Percentiles rank a stretch among this genome's conserved stretches.
These are phyloP conservation scores for Dryobota labecula DNA, from an alignment of 2,888 invertebrate genomes.

Conservation along the genomic window DNA sequence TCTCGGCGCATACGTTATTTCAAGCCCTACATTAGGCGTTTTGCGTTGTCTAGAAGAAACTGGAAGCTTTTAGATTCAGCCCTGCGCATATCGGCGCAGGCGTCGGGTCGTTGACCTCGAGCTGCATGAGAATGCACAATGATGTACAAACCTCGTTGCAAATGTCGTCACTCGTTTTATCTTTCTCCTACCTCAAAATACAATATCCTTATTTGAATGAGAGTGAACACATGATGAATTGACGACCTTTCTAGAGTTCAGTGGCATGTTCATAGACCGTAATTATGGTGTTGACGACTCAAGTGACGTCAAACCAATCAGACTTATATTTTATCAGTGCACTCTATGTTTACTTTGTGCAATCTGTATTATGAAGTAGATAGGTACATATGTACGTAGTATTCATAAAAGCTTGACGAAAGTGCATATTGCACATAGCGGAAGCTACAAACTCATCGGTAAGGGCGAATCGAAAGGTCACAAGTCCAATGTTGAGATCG, in stretches of 20 bases:
- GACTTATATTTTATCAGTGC: slow-evolving; percentile 19
- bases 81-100: slow-evolving; percentile 46
- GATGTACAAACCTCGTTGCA: slow-evolving; percentile 75
- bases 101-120: slow-evolving; percentile 67
- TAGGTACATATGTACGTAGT: not conserved
- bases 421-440: slow-evolving; percentile 35
- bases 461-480: slow-evolving; percentile 37
- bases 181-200: slow-evolving; percentile 59
- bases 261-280: not conserved
- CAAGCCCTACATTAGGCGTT: slow-evolving; percentile 46
- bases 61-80: slow-evolving; percentile 55
- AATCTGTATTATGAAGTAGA: slow-evolving; percentile 20
- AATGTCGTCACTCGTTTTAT: slow-evolving; percentile 73
- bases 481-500: not conserved
- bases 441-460: not conserved
- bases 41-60: slow-evolving; percentile 44
- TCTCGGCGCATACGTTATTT: slow-evolving; percentile 34
- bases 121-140: slow-evolving; percentile 81
- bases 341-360: slow-evolving; percentile 8
- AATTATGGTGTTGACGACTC: slow-evolving; percentile 8
- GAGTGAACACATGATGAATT: not conserved
- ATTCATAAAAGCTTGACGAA: slow-evolving; percentile 30
- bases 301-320: slow-evolving; percentile 28
- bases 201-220: slow-evolving; percentile 27
- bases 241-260: not conserved